phyloP scores from a whole-genome alignment of 2,797 vertebrate genomes.

The Natrix natrix region DNA sequence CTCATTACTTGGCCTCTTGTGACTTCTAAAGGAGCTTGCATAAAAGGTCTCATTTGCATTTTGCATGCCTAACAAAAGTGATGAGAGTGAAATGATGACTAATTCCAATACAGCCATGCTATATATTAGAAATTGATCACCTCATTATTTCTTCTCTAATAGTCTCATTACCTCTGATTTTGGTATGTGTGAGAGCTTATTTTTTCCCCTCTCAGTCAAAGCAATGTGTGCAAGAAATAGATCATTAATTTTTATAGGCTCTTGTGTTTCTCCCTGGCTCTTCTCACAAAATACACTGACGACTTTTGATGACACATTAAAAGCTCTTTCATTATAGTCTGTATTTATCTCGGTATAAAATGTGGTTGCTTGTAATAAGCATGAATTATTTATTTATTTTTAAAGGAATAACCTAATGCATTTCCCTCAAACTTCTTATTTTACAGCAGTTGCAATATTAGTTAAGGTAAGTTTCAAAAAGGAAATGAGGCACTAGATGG shows the following conservation, averaged over 20 bases:
- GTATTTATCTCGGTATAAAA: slow-evolving; percentile 56
- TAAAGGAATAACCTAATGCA: not conserved
- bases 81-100: slow-evolving; percentile 67
- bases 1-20: slow-evolving; percentile 59
- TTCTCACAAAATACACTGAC: slow-evolving; percentile 55
- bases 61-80: slow-evolving; percentile 61
- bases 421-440: not conserved
- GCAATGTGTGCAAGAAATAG: slow-evolving; percentile 55
- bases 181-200: slow-evolving; percentile 48
- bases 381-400: not conserved
- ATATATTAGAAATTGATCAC: slow-evolving; percentile 70
- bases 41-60: slow-evolving; percentile 71
- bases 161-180: slow-evolving; percentile 64
- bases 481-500: not conserved
- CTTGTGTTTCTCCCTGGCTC: slow-evolving; percentile 54
- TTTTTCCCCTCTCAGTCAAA: slow-evolving; percentile 51
- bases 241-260: slow-evolving; percentile 50
- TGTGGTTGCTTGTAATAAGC: slow-evolving; percentile 29
- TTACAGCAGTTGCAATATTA: not conserved
- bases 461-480: not conserved
- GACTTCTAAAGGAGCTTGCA: slow-evolving; percentile 45
- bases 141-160: slow-evolving; percentile 64
- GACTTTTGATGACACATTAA: slow-evolving; percentile 53
- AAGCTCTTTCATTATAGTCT: slow-evolving; percentile 46
- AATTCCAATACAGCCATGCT: slow-evolving; percentile 54